These are phyloP conservation scores for Anhinga rufa DNA, from an alignment of 2,113 vertebrate species.

Conservation along the genomic window DNA sequence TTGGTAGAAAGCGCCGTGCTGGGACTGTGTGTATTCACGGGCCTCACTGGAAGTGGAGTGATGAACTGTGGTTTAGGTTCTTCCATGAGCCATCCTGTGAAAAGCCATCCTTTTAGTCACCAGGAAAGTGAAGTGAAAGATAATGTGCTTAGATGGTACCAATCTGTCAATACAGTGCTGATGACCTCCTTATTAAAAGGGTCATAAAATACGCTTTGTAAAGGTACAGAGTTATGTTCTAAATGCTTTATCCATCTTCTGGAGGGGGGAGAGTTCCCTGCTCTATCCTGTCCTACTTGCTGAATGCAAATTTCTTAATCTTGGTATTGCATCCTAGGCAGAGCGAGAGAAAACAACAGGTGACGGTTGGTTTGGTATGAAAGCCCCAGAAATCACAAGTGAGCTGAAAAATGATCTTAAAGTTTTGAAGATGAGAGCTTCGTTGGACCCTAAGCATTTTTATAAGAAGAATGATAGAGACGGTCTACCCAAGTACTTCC, in stretches of 20 bases:
- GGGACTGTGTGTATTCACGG: background rate
- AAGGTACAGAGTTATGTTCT: background rate
- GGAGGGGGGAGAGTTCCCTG: background rate
- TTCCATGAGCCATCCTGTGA: background rate
- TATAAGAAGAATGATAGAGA: constrained; percentile 98
- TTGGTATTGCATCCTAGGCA: constrained; percentile 70
- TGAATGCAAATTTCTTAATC: background rate
- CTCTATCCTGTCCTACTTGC: background rate
- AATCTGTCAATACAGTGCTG: background rate
- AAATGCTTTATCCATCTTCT: background rate
- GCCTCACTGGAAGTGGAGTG: background rate
- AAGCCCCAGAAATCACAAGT: constrained; percentile 88
- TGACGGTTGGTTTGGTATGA: constrained; percentile 94
- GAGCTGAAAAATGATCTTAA: constrained; percentile 90
- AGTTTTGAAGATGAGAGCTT: constrained; percentile 89
- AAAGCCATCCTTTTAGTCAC: background rate
- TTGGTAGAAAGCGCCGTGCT: background rate
- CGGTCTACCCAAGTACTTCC: constrained; percentile 92
- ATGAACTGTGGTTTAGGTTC: background rate
- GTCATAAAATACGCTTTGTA: background rate
- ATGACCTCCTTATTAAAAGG: background rate
- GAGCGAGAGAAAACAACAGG: constrained; percentile 88
- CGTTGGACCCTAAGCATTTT: constrained; percentile 91
- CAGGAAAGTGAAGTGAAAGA: background rate
- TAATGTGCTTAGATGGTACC: background rate